phyloP scores from a whole-genome alignment of 2,888 invertebrate genomes.

The Hydraecia micacea region DNA sequence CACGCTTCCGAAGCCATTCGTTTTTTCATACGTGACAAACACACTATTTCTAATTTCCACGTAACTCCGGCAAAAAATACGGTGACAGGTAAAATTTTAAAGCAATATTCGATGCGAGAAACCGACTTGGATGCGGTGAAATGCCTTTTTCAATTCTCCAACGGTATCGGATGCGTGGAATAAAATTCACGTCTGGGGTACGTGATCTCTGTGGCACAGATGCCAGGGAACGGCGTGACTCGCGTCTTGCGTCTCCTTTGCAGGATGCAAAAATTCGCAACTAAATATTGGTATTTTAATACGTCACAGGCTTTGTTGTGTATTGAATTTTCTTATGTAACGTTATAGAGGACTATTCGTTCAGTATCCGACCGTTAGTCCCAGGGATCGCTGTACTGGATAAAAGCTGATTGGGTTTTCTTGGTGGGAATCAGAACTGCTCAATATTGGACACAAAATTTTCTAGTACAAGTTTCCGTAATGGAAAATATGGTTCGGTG shows the following conservation, averaged over 20 bases:
- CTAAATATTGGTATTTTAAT: conserved; percentile 69
- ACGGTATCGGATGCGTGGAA: conserved; percentile 77
- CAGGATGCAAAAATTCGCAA: conserved; percentile 57
- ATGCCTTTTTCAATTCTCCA: conserved; percentile 75
- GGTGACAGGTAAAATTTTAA: conserved; percentile 55
- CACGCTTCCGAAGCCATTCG: conserved; percentile 27
- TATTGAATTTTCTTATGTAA: conserved; percentile 12
- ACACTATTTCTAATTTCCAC: conserved; percentile 41
- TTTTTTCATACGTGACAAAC: conserved; percentile 55
- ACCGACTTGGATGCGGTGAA: conserved; percentile 64
- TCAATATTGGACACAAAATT: conserved; percentile 16
- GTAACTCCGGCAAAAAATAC: conserved; percentile 35
- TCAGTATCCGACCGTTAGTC: conserved; percentile 27
- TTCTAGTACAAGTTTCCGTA: conserved; percentile 1
- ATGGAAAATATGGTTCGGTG: conserved; percentile 20
- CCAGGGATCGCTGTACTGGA: conserved; percentile 11
- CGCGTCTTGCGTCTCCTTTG: conserved; percentile 52
- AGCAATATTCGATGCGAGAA: conserved; percentile 61
- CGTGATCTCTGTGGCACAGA: conserved; percentile 76
- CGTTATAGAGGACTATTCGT: background rate
- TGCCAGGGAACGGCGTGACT: conserved; percentile 69
- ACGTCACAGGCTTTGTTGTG: conserved; percentile 40
- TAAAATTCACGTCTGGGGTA: conserved; percentile 77
- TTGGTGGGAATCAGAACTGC: conserved; percentile 26
- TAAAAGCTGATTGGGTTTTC: conserved; percentile 43